Conservation (phyloP, 2,113 vertebrate species). For the Atlantisia rogersi region DNA sequence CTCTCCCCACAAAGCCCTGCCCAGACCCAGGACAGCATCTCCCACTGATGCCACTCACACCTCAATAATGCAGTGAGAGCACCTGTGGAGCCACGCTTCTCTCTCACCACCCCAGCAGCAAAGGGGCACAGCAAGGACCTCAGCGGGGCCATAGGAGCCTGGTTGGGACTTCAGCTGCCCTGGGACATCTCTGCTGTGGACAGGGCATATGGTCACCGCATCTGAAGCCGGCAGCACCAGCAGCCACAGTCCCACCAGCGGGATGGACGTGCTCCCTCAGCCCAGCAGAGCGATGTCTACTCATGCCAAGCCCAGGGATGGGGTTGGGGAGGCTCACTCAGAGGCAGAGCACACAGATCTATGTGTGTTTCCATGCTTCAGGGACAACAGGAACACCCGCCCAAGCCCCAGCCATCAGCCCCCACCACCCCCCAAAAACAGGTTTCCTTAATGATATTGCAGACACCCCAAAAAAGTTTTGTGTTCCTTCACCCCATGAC, state of each 20-base stretch:
- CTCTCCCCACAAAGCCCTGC: neutral
- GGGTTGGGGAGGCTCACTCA: neutral
- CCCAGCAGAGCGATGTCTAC: accelerated
- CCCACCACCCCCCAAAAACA: neutral
- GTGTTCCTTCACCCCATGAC: neutral
- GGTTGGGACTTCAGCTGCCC: neutral
- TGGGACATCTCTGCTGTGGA: too few species aligned
- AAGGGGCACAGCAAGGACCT: too few species aligned
- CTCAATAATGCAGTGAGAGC: accelerated
- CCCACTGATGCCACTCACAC: neutral
- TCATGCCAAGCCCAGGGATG: neutral
- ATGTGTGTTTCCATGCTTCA: accelerated
- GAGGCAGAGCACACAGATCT: neutral
- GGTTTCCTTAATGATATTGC: accelerated
- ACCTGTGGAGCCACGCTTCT: accelerated
- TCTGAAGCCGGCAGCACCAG: accelerated
- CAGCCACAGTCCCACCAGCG: accelerated
- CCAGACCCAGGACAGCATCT: neutral
- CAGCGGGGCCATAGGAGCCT: neutral
- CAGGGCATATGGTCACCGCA: accelerated
- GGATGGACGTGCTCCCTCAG: neutral
- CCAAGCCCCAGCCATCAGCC: neutral
- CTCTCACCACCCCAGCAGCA: neutral
- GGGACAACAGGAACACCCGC: too few species aligned
- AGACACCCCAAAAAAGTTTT: neutral